Evolutionary conservation across 1,140 invertebrate species (phyloP), one percentile per base, ranked within the genome.

Genomic region (Eupristina koningsbergeri): DNA sequence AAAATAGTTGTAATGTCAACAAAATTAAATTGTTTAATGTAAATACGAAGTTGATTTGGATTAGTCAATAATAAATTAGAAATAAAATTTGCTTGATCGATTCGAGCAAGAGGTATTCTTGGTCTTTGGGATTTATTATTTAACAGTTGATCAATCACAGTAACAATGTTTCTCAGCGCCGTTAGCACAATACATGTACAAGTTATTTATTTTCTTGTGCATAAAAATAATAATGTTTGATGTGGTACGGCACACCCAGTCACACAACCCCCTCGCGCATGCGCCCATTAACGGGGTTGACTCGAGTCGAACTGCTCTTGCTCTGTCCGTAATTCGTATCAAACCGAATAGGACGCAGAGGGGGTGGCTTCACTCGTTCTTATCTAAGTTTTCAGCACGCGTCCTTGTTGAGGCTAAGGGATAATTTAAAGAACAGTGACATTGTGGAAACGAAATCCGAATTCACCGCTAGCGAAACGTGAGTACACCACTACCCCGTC

Each of bases 401-500:
- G 47, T 53, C 73, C 73, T 53, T 50, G 45, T 53, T 41, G 45
- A n/a, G 19, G 22, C 39, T 15, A 47, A 50, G 31, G 34, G 53
- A 2, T 6, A 5, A 34, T 34, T n/a, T 50, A 13, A 36, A 77
- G 6, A n/a, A 50, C 29, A 26, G 0, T 26, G 3, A 31, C 47
- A 58, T 47, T 9, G 17, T 74, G 41, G 73, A 22, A n/a, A 53
- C 45, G 29, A 47, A n/a, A 22, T 19, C 29, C n/a, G 39, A 29
- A 47, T n/a, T 26, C 39, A 31, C 17, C 41, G 22, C 29, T 34
- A 22, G 39, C 50, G 9, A 29, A 80, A 26, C 63, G 79, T 80
- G 67, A 80, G 79, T 80, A 80, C 67, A 61, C n/a, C 50, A 1
- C 50, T 17, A 29, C 73, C 50, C 29, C 36, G 9, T 73, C 5